These are phyloP conservation scores for Hemitrygon akajei DNA, from an alignment of 2,797 vertebrate genomes.

Conservation along the genomic window DNA sequence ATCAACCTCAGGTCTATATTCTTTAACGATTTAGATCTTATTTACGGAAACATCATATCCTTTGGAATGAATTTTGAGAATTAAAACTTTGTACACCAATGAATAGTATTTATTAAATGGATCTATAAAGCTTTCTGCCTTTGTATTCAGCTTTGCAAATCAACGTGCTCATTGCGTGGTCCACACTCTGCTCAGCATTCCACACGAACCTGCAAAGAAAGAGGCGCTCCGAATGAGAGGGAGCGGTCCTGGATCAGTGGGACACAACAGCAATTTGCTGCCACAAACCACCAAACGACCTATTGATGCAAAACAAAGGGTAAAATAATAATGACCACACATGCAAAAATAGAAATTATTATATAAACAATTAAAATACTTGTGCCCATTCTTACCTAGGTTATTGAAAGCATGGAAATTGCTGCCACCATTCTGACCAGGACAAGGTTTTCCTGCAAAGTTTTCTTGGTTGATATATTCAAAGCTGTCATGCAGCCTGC, in stretches of 20 bases:
- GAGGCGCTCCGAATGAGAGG: constrained; percentile 71
- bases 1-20: neutral
- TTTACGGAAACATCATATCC: neutral
- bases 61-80: neutral
- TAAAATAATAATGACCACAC: neutral
- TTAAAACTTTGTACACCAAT: neutral
- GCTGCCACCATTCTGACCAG: constrained; percentile 58
- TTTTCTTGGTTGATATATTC: constrained; percentile 69
- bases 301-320: constrained; percentile 46
- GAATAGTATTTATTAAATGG: neutral
- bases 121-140: neutral
- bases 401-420: constrained; percentile 60
- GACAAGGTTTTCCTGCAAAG: constrained; percentile 53
- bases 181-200: constrained; percentile 59
- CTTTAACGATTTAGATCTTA: neutral
- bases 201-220: constrained; percentile 81
- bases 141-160: constrained; percentile 1
- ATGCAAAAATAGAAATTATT: constrained; percentile 38
- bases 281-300: constrained; percentile 63
- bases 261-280: constrained; percentile 59
- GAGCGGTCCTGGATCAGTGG: constrained; percentile 63
- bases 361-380: constrained; percentile 29
- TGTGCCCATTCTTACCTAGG: constrained; percentile 61
- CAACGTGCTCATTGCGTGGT: constrained; percentile 43
- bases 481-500: constrained; percentile 75